These are phyloP conservation scores for Drosophila antonietae DNA, from an alignment of 2,888 invertebrate species.

Conservation along the genomic window DNA sequence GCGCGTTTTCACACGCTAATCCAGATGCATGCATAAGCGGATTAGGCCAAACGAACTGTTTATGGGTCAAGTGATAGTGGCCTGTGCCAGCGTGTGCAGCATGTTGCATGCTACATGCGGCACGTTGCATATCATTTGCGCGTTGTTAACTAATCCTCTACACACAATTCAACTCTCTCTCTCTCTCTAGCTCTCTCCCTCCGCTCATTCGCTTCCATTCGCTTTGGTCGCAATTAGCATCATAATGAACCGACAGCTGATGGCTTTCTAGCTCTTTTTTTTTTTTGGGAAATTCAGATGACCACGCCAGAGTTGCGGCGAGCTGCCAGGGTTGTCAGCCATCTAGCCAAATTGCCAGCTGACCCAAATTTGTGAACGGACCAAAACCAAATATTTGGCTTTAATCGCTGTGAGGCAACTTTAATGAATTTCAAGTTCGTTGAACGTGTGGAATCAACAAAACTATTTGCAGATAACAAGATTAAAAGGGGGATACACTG, in stretches of 20 bases:
- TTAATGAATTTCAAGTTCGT: conserved; percentile 13
- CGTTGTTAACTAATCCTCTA: conserved; percentile 63
- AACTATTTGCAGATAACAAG: conserved; percentile 5
- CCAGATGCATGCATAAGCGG: conserved; percentile 67
- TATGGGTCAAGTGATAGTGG: conserved; percentile 57
- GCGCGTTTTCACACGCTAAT: conserved; percentile 52
- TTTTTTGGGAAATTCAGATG: conserved; percentile 60
- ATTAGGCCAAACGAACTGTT: conserved; percentile 65
- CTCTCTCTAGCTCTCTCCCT: not conserved
- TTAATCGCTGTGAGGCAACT: conserved; percentile 45
- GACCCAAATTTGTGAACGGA: conserved; percentile 50
- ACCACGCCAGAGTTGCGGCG: conserved; percentile 13
- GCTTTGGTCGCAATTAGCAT: conserved; percentile 60
- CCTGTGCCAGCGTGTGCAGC: conserved; percentile 10
- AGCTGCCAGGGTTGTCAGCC: conserved; percentile 11
- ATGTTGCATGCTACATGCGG: conserved; percentile 18
- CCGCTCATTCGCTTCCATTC: not conserved
- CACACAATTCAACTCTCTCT: not conserved
- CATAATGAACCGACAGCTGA: conserved; percentile 72
- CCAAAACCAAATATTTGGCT: conserved; percentile 63
- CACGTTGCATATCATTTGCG: conserved; percentile 43
- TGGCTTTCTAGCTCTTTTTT: conserved; percentile 26
- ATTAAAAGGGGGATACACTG: not conserved
- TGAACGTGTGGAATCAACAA: conserved; percentile 10
- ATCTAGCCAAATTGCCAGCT: conserved; percentile 51